Conservation (phyloP, 2,797 vertebrate genomes). For the Gallirallus australis region DNA sequence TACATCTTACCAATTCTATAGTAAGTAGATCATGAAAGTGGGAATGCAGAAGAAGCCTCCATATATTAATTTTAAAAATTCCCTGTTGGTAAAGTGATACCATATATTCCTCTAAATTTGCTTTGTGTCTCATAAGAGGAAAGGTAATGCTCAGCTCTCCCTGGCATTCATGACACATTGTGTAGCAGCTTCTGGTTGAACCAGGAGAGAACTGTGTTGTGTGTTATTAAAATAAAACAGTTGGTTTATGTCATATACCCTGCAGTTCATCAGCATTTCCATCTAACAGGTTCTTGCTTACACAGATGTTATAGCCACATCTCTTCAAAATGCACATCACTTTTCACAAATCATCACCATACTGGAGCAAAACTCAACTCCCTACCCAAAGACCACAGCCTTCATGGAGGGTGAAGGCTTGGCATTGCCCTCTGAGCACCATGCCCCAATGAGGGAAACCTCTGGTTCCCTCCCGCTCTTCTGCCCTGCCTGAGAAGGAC, state of each 20-base stretch:
- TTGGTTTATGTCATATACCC: background rate
- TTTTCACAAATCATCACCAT: background rate
- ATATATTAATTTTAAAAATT: background rate
- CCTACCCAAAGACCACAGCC: background rate
- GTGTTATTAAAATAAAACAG: background rate
- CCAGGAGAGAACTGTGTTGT: background rate
- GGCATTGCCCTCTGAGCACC: background rate
- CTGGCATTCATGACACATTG: background rate
- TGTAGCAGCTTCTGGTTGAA: background rate
- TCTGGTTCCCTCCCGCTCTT: background rate
- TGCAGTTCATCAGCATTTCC: background rate
- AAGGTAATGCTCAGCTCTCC: background rate
- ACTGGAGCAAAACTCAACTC: background rate
- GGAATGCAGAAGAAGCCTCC: background rate
- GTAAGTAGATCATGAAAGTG: background rate
- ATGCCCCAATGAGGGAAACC: background rate
- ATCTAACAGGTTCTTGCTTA: background rate
- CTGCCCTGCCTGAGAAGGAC: background rate
- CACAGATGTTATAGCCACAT: background rate
- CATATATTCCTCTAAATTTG: background rate
- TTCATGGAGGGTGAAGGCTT: background rate
- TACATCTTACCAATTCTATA: background rate
- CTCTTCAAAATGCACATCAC: background rate
- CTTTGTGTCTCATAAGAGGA: background rate
- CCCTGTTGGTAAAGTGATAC: background rate